Evolutionary conservation across 2,797 vertebrate species (phyloP), one percentile per base, ranked within the genome.

Genomic region (Momotus momota): DNA sequence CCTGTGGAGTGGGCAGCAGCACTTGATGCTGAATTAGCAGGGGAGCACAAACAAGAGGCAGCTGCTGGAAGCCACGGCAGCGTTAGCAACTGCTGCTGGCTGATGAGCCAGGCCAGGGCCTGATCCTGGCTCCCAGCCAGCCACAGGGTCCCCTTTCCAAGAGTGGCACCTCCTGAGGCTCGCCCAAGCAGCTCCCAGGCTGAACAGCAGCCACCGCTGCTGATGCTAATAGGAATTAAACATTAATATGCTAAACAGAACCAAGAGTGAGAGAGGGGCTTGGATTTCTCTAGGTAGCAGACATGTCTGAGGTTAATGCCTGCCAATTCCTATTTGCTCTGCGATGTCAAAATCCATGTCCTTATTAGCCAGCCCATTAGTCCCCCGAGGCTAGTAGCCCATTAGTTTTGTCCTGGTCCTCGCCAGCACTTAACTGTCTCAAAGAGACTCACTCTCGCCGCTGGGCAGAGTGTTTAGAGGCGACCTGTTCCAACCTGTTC

Each of bases 221-320:
- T 94, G 93, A 94, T 71, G 93, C 71, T 96, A 96, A 96, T 96
- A n/a, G 93, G 96, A 92, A 96, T 97, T 93, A 96, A 96, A 93
- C 96, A 88, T 95, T 95, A 92, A 96, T 92, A 96, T 94, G 96
- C 95, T 96, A 93, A 97, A 95, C 46, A 94, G 92, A 93, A 93
- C 0, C 3, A 49, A 38, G 83, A 96, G 54, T 13, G 72, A 96
- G 88, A 94, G 90, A 75, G 66, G 94, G 95, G 86, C 88, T 96
- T 73, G 88, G 60, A 88, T 95, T 95, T 81, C 95, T 97, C 95
- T 92, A 96, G 85, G 93, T 96, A 97, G 86, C 93, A 95, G 95
- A 86, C 91, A 82, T 87, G 80, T 86, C 93, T 95, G 91, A 95
- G 94, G 95, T 97, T 96, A 97, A 95, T 94, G 93, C 87, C 94